Conservation (phyloP, 2,888 invertebrate genomes). For the Heliconius aoede region DNA sequence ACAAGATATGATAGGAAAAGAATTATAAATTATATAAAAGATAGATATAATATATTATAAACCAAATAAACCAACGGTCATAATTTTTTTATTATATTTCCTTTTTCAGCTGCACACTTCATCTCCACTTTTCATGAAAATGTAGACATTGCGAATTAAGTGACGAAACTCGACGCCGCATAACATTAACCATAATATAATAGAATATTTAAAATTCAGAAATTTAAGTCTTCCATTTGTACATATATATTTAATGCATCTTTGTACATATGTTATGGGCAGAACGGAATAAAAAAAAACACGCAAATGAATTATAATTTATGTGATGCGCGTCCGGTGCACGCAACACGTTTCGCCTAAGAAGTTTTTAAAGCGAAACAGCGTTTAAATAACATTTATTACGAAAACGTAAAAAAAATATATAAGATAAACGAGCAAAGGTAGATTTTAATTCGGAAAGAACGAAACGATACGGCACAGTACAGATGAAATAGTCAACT, state of each 20-base stretch:
- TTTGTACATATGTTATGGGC: neutral
- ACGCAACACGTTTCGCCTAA: slow-evolving; percentile 8
- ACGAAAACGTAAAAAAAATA: neutral
- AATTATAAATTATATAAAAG: too few species aligned
- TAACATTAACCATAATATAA: too few species aligned
- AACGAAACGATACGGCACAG: neutral
- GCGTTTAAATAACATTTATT: slow-evolving; percentile 6
- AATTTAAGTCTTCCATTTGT: neutral
- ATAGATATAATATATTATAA: too few species aligned
- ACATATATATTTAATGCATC: neutral
- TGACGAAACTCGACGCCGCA: too few species aligned
- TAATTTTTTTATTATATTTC: too few species aligned
- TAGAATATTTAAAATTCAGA: too few species aligned
- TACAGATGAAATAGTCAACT: slow-evolving; percentile 16
- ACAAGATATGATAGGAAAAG: too few species aligned
- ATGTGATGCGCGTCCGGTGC: slow-evolving; percentile 20
- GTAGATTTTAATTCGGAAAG: slow-evolving; percentile 2
- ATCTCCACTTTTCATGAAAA: too few species aligned
- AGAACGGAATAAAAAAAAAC: slow-evolving; percentile 1
- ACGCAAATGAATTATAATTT: slow-evolving; percentile 21
- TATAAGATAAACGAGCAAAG: neutral
- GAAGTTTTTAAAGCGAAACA: slow-evolving; percentile 1
- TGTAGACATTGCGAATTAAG: too few species aligned
- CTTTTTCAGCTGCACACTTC: too few species aligned
- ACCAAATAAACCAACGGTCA: too few species aligned